Conservation (phyloP, 2,113 vertebrate genomes). For the Lagopus leucura region DNA sequence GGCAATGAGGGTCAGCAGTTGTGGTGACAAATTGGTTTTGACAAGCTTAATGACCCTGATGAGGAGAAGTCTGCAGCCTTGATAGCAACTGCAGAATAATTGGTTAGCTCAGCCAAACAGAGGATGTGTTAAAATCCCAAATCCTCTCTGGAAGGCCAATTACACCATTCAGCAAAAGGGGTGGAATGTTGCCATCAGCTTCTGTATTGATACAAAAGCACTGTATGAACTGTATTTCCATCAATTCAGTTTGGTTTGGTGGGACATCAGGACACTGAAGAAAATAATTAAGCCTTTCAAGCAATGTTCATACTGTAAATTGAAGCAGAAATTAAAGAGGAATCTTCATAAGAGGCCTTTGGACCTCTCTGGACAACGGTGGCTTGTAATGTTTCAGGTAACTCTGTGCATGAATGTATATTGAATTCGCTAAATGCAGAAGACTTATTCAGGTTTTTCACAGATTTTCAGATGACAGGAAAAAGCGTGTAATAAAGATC, state of each 20-base stretch:
- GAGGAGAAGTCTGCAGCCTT: constrained; percentile 76
- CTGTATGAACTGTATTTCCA: constrained; percentile 71
- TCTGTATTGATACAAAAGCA: constrained; percentile 74
- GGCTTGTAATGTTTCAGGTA: not conserved
- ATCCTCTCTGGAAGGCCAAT: constrained; percentile 77
- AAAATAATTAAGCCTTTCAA: constrained; percentile 74
- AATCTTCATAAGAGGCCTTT: constrained; percentile 15
- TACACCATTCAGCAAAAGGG: constrained; percentile 70
- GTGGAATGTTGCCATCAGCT: constrained; percentile 77
- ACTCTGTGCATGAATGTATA: not conserved
- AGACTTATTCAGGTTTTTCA: not conserved
- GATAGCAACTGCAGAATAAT: constrained; percentile 78
- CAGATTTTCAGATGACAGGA: not conserved
- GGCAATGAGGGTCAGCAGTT: constrained; percentile 77
- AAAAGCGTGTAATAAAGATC: not conserved
- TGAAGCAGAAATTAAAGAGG: constrained; percentile 54
- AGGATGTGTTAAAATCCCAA: constrained; percentile 77
- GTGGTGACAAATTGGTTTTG: constrained; percentile 83
- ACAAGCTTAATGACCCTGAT: constrained; percentile 80
- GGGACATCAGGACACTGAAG: constrained; percentile 53
- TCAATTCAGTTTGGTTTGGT: constrained; percentile 70
- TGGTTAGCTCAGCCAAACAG: constrained; percentile 77
- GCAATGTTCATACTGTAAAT: constrained; percentile 20
- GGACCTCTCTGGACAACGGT: not conserved
- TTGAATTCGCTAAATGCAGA: not conserved